Evolutionary conservation across 2,113 vertebrate species (phyloP).

Genomic region (Actenoides hombroni): DNA sequence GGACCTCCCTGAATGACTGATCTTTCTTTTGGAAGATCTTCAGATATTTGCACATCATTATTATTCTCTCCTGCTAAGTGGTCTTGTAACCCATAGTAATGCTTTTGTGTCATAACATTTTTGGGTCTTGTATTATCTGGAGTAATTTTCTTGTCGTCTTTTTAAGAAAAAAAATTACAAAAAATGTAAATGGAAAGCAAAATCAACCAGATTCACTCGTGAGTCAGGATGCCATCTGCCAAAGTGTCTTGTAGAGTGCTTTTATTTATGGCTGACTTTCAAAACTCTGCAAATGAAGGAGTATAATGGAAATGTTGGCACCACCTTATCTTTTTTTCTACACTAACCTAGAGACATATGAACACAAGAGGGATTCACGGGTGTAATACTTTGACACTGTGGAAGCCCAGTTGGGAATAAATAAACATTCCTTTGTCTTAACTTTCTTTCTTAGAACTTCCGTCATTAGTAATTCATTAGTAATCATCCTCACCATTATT

Average conservation of each 20-base stretch:
- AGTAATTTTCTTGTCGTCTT: slow-evolving; percentile 29
- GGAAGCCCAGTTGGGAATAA: neutral
- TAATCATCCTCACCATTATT: neutral
- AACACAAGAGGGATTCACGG: neutral
- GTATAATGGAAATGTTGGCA: slow-evolving; percentile 42
- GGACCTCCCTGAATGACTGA: slow-evolving; percentile 60
- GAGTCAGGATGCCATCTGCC: slow-evolving; percentile 6
- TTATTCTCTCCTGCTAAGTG: slow-evolving; percentile 58
- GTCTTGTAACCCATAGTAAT: slow-evolving; percentile 58
- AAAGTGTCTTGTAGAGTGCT: slow-evolving; percentile 25
- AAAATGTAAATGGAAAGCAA: slow-evolving; percentile 35
- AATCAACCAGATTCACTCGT: neutral
- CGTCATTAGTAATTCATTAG: neutral
- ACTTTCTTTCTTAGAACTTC: slow-evolving; percentile 5
- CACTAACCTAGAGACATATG: neutral
- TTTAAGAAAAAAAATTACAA: neutral
- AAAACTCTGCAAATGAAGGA: slow-evolving; percentile 24
- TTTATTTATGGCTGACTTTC: slow-evolving; percentile 42
- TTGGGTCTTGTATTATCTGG: slow-evolving; percentile 64
- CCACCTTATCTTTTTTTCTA: slow-evolving; percentile 28
- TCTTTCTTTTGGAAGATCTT: slow-evolving; percentile 59
- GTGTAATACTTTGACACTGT: neutral
- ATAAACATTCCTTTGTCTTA: neutral
- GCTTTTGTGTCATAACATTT: slow-evolving; percentile 51
- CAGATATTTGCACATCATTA: slow-evolving; percentile 67